Evolutionary conservation across 2,888 invertebrate species (phyloP).

Genomic region (Chorisops tibialis): DNA sequence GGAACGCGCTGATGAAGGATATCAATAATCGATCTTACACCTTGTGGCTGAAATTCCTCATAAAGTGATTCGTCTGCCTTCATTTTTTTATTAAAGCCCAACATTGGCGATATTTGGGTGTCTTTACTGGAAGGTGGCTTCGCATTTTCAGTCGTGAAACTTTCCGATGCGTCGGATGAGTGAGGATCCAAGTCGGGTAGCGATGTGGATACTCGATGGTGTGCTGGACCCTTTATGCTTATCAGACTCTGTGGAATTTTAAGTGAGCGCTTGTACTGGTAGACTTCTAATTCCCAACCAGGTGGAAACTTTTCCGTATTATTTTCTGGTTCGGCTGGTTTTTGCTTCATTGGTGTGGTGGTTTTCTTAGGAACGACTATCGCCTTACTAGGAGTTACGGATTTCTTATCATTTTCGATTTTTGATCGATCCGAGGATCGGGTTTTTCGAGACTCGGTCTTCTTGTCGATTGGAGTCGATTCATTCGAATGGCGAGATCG

Average conservation of each 20-base stretch:
- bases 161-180: constrained; percentile 62
- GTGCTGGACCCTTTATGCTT: constrained; percentile 71
- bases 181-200: constrained; percentile 74
- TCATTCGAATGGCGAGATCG: constrained; percentile 26
- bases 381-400: not conserved
- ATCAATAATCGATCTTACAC: constrained; percentile 52
- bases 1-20: constrained; percentile 45
- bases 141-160: constrained; percentile 41
- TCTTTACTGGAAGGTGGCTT: not conserved
- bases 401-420: constrained; percentile 36
- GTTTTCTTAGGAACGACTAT: not conserved
- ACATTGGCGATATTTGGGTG: not conserved
- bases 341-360: not conserved
- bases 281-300: constrained; percentile 81
- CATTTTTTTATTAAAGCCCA: not conserved
- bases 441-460: constrained; percentile 5
- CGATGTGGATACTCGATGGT: constrained; percentile 68
- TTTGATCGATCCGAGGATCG: constrained; percentile 15
- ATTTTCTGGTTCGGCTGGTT: constrained; percentile 53
- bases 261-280: constrained; percentile 75
- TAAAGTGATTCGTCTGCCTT: constrained; percentile 55
- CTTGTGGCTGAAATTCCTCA: constrained; percentile 49
- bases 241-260: constrained; percentile 79
- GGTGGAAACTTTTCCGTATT: constrained; percentile 71
- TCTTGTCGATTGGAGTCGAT: not conserved